Evolutionary conservation across 2,888 invertebrate species (phyloP).

Genomic region (Pandemis cinnamomeana): DNA sequence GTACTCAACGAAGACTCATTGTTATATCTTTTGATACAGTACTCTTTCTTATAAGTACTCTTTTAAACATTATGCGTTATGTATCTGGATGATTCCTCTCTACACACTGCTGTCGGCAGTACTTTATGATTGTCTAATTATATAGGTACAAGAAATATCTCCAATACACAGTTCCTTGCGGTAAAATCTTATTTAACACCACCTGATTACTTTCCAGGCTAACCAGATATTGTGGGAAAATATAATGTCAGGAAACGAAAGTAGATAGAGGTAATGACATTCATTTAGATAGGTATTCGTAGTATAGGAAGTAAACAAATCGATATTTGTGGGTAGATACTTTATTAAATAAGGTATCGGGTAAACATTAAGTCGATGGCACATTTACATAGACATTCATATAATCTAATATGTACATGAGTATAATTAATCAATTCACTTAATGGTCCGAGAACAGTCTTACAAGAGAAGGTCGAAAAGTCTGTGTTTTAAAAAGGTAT

Average conservation of each 20-base stretch:
- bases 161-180: background rate
- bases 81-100: no score
- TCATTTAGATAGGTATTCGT: background rate
- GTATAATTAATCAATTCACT: slow-evolving; percentile 5
- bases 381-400: slow-evolving; percentile 20
- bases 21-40: no score
- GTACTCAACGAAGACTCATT: no score
- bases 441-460: slow-evolving; percentile 36
- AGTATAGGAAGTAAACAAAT: slow-evolving; percentile 13
- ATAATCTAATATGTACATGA: slow-evolving; percentile 9
- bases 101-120: no score
- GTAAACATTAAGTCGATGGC: slow-evolving; percentile 33
- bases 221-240: background rate
- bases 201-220: background rate
- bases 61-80: no score
- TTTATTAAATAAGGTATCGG: slow-evolving; percentile 32
- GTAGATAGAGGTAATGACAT: background rate
- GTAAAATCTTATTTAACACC: background rate
- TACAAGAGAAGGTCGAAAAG: slow-evolving; percentile 7
- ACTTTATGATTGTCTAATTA: background rate
- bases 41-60: no score
- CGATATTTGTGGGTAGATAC: slow-evolving; percentile 6
- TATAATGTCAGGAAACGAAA: background rate
- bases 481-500: background rate
- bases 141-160: background rate